Evolutionary conservation across 2,113 vertebrate species (phyloP).

Genomic region (Perca schrenkii): DNA sequence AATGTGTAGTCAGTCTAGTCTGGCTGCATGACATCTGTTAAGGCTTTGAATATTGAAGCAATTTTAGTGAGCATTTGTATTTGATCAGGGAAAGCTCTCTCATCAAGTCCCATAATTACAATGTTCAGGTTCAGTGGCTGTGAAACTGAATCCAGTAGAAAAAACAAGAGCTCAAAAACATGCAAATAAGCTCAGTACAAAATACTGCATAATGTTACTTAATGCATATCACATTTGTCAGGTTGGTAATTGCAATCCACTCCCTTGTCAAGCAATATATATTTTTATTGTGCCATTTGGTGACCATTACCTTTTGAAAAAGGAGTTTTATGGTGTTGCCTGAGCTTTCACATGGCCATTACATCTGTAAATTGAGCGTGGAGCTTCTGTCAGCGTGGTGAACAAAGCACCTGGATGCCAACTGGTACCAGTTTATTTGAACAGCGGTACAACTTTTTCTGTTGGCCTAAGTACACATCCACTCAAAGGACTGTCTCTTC

Average conservation of each 20-base stretch:
- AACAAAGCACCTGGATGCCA: conserved; percentile 65
- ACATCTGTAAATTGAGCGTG: conserved; percentile 35
- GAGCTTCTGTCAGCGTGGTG: conserved; percentile 34
- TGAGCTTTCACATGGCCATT: conserved; percentile 19
- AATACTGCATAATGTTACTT: background rate
- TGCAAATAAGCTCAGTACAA: background rate
- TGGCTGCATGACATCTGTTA: conserved; percentile 3
- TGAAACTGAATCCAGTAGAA: background rate
- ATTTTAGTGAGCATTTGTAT: background rate
- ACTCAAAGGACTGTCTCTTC: conserved; percentile 28
- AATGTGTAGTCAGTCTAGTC: background rate
- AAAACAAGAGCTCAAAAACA: background rate
- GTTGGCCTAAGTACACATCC: conserved; percentile 47
- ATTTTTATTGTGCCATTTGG: conserved; percentile 34
- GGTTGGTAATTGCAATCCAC: background rate
- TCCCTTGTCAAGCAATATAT: background rate
- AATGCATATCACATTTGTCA: background rate
- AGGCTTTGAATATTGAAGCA: conserved; percentile 7
- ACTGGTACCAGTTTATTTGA: conserved; percentile 70
- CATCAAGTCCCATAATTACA: background rate
- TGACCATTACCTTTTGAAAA: conserved; percentile 27
- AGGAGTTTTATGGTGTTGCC: conserved; percentile 15
- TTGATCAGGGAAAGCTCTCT: background rate
- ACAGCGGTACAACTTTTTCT: conserved; percentile 22
- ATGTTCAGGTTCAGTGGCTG: conserved; percentile 3